Evolutionary conservation across 2,888 invertebrate genomes (phyloP).

Genomic region (Ochropleura plecta): DNA sequence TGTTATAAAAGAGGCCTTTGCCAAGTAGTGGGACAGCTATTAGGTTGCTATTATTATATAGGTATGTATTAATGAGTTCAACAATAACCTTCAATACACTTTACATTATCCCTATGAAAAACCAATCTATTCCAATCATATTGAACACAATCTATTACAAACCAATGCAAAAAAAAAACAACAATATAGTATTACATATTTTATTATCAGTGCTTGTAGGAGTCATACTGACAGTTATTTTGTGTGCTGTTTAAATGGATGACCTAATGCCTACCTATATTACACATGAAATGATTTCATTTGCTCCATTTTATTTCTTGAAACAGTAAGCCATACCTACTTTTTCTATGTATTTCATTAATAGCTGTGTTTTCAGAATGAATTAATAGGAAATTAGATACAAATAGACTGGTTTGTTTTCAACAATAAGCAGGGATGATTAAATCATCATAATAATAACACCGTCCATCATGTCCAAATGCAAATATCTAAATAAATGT

Average conservation of each 20-base stretch:
- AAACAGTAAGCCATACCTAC: neutral
- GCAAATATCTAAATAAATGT: neutral
- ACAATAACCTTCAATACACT: neutral
- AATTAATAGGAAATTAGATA: slow-evolving; percentile 11
- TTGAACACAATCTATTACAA: neutral
- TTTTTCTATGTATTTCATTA: slow-evolving; percentile 6
- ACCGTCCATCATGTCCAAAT: neutral
- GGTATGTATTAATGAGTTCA: neutral
- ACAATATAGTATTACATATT: slow-evolving; percentile 24
- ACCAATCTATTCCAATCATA: slow-evolving; percentile 10
- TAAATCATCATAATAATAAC: neutral
- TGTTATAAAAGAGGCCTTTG: too few species aligned
- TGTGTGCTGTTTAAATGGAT: slow-evolving; percentile 21
- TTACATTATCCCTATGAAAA: slow-evolving; percentile 12
- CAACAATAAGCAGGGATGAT: neutral
- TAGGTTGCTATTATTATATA: too few species aligned
- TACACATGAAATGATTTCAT: slow-evolving; percentile 31
- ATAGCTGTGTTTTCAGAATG: neutral
- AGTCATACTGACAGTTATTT: slow-evolving; percentile 31
- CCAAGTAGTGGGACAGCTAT: too few species aligned
- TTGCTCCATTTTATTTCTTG: slow-evolving; percentile 41
- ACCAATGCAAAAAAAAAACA: slow-evolving; percentile 27
- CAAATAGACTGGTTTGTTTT: neutral
- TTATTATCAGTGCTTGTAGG: neutral
- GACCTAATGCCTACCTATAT: slow-evolving; percentile 38